Conservation (phyloP, 2,888 invertebrate species). For the Pammene aurita region DNA sequence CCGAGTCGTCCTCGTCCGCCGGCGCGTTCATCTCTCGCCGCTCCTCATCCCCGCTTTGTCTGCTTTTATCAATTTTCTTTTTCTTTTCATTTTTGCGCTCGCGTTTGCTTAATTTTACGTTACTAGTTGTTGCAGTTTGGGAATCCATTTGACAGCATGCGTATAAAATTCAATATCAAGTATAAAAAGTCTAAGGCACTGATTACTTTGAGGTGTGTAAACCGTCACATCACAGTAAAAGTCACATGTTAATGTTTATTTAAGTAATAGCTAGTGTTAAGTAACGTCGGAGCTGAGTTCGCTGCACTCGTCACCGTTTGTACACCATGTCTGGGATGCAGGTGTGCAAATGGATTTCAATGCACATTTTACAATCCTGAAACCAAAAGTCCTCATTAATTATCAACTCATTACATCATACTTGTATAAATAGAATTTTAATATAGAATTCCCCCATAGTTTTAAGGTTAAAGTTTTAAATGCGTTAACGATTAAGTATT, state of each 20-base stretch:
- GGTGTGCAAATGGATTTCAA: slow-evolving; percentile 56
- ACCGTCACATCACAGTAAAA: slow-evolving; percentile 45
- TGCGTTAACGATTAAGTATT: no score
- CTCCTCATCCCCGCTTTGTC: slow-evolving; percentile 53
- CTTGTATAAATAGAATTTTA: background rate
- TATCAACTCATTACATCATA: no score
- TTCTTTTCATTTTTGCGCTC: slow-evolving; percentile 73
- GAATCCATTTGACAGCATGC: slow-evolving; percentile 77
- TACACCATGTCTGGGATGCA: slow-evolving; percentile 56
- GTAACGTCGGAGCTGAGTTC: slow-evolving; percentile 64
- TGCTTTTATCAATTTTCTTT: slow-evolving; percentile 64
- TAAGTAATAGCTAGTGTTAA: slow-evolving; percentile 51
- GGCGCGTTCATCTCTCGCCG: slow-evolving; percentile 55
- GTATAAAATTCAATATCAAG: slow-evolving; percentile 47
- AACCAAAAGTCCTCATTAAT: slow-evolving; percentile 46
- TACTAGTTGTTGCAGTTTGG: slow-evolving; percentile 57
- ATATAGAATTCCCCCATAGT: background rate
- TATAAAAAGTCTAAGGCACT: slow-evolving; percentile 57
- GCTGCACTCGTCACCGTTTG: slow-evolving; percentile 64
- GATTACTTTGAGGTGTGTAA: slow-evolving; percentile 52
- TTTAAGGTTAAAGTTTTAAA: background rate
- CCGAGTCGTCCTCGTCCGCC: slow-evolving; percentile 59
- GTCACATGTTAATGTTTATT: slow-evolving; percentile 44
- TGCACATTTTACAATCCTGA: slow-evolving; percentile 65
- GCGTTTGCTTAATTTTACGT: slow-evolving; percentile 62